Conservation (phyloP, 2,797 vertebrate genomes). For the Otus scops region DNA sequence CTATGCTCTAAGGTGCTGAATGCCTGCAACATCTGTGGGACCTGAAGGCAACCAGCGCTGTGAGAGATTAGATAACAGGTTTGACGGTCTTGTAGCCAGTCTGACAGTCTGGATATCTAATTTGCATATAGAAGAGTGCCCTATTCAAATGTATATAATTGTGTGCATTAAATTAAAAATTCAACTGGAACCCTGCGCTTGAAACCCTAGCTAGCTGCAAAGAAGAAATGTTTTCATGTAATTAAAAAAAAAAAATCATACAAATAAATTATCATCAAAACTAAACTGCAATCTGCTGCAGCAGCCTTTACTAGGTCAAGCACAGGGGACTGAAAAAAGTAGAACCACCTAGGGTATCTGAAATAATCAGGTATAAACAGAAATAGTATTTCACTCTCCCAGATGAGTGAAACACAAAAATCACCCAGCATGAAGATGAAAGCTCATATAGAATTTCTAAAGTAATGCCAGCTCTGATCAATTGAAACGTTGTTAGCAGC, state of each 20-base stretch:
- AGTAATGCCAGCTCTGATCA: constrained; percentile 20
- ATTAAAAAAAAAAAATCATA: neutral
- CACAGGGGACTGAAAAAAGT: neutral
- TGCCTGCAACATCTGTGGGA: constrained; percentile 8
- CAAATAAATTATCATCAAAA: neutral
- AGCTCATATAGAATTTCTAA: neutral
- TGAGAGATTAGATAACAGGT: constrained; percentile 32
- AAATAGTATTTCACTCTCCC: neutral
- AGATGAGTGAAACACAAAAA: neutral
- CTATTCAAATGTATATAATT: constrained; percentile 30
- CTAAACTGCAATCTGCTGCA: neutral
- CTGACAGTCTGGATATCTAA: constrained; percentile 36
- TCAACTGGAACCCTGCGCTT: neutral
- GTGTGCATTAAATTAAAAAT: constrained; percentile 11
- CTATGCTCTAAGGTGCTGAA: neutral
- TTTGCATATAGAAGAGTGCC: constrained; percentile 20
- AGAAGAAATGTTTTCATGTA: neutral
- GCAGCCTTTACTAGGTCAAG: constrained; percentile 15
- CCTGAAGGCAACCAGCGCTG: neutral
- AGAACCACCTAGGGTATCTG: neutral
- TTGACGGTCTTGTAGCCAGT: constrained; percentile 10
- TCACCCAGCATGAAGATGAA: neutral
- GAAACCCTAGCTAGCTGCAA: neutral
- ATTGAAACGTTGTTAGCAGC: neutral
- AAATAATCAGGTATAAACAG: neutral